phyloP scores from a whole-genome alignment of 2,797 vertebrate genomes.

The Pristis pectinata region DNA sequence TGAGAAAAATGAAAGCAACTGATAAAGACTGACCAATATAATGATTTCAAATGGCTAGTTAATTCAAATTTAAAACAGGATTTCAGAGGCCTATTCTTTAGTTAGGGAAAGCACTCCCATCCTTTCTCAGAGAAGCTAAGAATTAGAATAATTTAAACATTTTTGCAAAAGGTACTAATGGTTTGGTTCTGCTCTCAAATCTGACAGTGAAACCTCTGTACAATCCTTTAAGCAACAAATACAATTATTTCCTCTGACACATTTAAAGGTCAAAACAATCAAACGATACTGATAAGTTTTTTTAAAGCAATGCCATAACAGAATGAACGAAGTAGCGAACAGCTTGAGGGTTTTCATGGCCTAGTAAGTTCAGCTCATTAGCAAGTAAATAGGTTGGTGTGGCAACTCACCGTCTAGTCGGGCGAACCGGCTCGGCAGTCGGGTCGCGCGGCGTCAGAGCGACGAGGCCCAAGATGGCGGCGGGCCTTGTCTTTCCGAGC shows the following conservation, averaged over 20 bases:
- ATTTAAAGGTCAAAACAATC: not conserved
- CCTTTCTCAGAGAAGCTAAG: not conserved
- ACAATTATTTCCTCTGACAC: not conserved
- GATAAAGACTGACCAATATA: not conserved
- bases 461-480: no score
- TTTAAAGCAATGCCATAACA: not conserved
- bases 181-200: not conserved
- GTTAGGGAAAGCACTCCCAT: not conserved
- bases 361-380: not conserved
- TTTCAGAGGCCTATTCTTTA: not conserved
- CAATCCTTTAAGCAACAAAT: not conserved
- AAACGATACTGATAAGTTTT: not conserved
- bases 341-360: not conserved
- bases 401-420: no score
- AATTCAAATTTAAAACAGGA: not conserved
- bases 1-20: not conserved
- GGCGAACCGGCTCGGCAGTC: no score
- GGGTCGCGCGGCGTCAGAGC: no score
- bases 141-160: conserved; percentile 24
- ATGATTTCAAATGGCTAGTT: not conserved
- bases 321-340: not conserved
- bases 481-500: no score
- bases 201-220: not conserved
- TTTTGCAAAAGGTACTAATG: not conserved
- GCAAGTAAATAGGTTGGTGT: not conserved